Evolutionary conservation across 2,888 invertebrate species (phyloP), one percentile per base, ranked within the genome.

Genomic region (Lepetodrilus schrolli): DNA sequence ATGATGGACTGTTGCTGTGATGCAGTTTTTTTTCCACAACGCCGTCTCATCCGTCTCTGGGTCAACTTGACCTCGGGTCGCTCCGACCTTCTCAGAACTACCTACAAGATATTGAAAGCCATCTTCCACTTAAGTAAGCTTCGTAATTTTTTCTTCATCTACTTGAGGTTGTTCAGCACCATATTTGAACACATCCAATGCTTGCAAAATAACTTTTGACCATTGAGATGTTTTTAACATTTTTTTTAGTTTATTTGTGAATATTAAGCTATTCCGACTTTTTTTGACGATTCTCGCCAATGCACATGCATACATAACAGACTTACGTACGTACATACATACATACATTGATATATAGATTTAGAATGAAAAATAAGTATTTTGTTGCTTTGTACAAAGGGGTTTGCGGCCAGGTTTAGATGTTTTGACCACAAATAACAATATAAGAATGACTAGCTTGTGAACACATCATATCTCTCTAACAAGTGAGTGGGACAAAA

Each of bases 381-480:
- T n/a, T 58, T 58, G 58, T 58, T 26, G 34, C 13, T 58, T 34
- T 58, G 58, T 58, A 58, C 58, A 58, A 58, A 30, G 30, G 34
- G 30, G 58, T n/a, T n/a, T n/a, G 58, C 58, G n/a, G 58, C 58
- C 26, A 30, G 23, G 17, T 43, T 30, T 10, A 17, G 17, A 17
- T 17, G 58, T 34, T 58, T 34, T 26, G 21, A 58, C 58, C 23
- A 30, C 58, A 26, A 58, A 58, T 34, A 58, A 58, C 30, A 58
- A 58, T 23, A 58, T 68, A 47, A 47, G 43, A 68, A 66, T 68
- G 68, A 68, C 68, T 68, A 68, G 68, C 47, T 37, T 66, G 68
- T 68, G 68, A 68, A 68, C 68, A 68, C 68, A 47, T 43, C 13
- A 26, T n/a, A n/a, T 68, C 43, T 47, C 43, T 47, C 43, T 68